A percentile compares a stretch with the other conserved stretches of the same genome.
These are phyloP conservation scores for Staurois parvus DNA, from an alignment of 2,797 vertebrate species.

Conservation along the genomic window DNA sequence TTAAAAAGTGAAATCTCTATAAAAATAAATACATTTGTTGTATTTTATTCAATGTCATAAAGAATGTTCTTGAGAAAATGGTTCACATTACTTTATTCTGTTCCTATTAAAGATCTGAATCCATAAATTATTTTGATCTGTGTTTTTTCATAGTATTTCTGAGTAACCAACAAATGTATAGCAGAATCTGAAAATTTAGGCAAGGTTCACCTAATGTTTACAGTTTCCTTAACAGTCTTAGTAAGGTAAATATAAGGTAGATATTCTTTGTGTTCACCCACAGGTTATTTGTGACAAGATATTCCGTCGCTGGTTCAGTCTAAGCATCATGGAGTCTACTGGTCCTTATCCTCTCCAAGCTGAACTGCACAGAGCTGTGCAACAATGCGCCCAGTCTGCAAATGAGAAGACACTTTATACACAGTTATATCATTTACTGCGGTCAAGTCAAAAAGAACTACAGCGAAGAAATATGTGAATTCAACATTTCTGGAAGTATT, in stretches of 20 bases:
- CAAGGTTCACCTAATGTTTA: too few species aligned
- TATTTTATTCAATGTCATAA: too few species aligned
- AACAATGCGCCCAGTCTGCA: slow-evolving; percentile 81
- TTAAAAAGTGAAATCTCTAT: too few species aligned
- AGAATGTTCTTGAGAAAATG: too few species aligned
- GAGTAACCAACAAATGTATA: neutral
- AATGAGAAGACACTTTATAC: slow-evolving; percentile 73
- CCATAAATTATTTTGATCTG: neutral
- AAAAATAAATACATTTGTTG: too few species aligned
- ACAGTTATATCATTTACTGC: slow-evolving; percentile 82
- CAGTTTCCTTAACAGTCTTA: too few species aligned
- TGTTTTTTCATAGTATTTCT: neutral
- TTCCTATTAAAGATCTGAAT: neutral
- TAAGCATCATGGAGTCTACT: slow-evolving; percentile 73
- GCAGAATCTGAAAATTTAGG: neutral
- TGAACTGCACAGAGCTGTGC: slow-evolving; percentile 85
- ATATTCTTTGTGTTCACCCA: slow-evolving; percentile 47
- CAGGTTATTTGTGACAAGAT: slow-evolving; percentile 98
- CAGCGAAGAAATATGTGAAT: slow-evolving; percentile 58
- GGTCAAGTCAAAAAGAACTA: slow-evolving; percentile 74
- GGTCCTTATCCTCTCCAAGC: slow-evolving; percentile 79
- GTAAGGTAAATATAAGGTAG: neutral
- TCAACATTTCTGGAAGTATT: neutral
- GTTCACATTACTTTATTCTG: too few species aligned
- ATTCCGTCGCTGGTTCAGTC: slow-evolving; percentile 90